Percentiles rank a stretch among this genome's conserved stretches.
Evolutionary conservation across 2,113 vertebrate genomes (phyloP).

Genomic region (Amazona vittata): DNA sequence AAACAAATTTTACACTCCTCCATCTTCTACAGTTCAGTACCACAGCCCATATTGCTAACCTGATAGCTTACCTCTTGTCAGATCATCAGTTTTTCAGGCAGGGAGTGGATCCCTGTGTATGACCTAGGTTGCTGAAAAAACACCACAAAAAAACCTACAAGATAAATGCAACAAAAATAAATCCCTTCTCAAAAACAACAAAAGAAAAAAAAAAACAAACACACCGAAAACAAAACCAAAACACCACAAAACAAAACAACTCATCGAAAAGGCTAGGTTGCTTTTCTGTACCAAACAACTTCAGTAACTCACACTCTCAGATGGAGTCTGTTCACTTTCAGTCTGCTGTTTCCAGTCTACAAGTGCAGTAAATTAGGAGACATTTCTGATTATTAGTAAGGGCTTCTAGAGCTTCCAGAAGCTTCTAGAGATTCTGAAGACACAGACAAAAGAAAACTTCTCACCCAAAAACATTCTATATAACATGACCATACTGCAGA

Average conservation of each 20-base stretch:
- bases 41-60: not conserved
- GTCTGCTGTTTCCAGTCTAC: not conserved
- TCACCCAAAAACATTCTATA: rapidly evolving
- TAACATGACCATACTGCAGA: not conserved
- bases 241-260: not conserved
- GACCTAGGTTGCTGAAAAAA: not conserved
- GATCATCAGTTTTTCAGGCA: not conserved
- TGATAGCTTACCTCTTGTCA: not conserved
- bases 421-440: not conserved
- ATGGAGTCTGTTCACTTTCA: not conserved
- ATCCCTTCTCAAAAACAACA: not conserved
- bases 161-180: not conserved
- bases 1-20: not conserved
- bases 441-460: not conserved
- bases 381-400: not conserved
- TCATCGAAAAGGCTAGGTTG: not conserved
- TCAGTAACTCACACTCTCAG: not conserved
- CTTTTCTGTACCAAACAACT: not conserved
- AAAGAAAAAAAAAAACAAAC: too few species aligned
- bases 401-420: not conserved
- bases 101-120: rapidly evolving
- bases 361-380: not conserved
- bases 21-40: not conserved
- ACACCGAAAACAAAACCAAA: not conserved
- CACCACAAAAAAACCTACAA: not conserved